Percentiles rank a stretch among this genome's conserved stretches.
phyloP scores from a whole-genome alignment of 2,113 vertebrate genomes.

The Sapayoa aenigma region DNA sequence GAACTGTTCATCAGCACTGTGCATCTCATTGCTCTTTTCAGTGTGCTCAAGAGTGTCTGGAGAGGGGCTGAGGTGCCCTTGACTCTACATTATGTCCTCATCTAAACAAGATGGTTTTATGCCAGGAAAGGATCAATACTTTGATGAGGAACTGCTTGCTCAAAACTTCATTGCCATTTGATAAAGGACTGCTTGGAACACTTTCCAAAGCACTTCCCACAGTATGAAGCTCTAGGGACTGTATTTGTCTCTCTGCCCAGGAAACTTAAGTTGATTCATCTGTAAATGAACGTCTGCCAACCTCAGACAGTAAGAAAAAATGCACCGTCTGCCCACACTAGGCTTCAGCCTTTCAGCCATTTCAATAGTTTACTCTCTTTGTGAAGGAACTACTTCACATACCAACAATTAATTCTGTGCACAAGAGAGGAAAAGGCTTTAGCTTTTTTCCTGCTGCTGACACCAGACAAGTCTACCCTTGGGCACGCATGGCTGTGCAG shows the following conservation, averaged over 20 bases:
- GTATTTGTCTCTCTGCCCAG: background rate
- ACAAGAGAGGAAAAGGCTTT: background rate
- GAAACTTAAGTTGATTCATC: conserved; percentile 2
- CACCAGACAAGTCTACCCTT: background rate
- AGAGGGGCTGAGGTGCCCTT: background rate
- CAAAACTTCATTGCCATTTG: background rate
- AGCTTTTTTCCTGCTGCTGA: background rate
- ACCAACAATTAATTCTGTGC: background rate
- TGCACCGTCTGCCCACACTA: background rate
- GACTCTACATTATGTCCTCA: background rate
- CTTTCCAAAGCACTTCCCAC: background rate
- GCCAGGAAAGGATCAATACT: conserved; percentile 34
- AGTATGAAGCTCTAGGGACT: background rate
- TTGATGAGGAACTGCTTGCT: conserved; percentile 10
- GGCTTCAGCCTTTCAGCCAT: background rate
- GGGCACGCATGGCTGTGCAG: background rate
- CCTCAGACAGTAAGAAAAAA: conserved; percentile 11
- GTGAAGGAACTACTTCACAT: background rate
- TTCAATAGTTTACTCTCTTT: background rate
- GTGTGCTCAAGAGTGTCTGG: background rate
- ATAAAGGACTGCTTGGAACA: conserved; percentile 9
- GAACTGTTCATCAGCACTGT: background rate
- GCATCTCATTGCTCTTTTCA: background rate
- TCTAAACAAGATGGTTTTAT: background rate
- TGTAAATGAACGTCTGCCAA: background rate